Evolutionary conservation across 2,113 vertebrate genomes (phyloP).

Genomic region (Chaenocephalus aceratus): DNA sequence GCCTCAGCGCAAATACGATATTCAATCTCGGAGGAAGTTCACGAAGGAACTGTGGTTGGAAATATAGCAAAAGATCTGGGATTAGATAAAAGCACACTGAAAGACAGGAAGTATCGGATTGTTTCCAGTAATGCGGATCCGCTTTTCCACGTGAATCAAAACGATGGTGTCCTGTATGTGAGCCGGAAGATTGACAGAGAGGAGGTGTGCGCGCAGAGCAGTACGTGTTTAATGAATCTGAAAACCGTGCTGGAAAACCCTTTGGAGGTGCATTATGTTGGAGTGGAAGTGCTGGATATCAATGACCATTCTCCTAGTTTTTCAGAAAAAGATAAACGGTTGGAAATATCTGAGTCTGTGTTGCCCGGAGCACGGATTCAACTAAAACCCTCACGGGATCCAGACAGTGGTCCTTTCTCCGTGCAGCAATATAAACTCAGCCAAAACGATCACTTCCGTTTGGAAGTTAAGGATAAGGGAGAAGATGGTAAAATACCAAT

Average conservation of each 20-base stretch:
- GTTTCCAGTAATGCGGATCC: slow-evolving; percentile 51
- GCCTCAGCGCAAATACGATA: slow-evolving; percentile 71
- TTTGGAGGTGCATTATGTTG: slow-evolving; percentile 86
- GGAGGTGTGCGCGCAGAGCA: slow-evolving; percentile 64
- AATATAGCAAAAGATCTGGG: slow-evolving; percentile 81
- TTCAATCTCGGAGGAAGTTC: slow-evolving; percentile 74
- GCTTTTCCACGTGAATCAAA: slow-evolving; percentile 69
- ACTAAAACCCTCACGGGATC: slow-evolving; percentile 78
- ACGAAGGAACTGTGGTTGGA: slow-evolving; percentile 70
- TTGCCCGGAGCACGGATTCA: slow-evolving; percentile 78
- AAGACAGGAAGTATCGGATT: slow-evolving; percentile 70
- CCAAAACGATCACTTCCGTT: slow-evolving; percentile 71
- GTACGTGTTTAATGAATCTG: slow-evolving; percentile 54
- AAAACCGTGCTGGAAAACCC: slow-evolving; percentile 82
- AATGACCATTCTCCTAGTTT: slow-evolving; percentile 86
- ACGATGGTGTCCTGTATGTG: slow-evolving; percentile 72
- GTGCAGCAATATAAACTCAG: slow-evolving; percentile 82
- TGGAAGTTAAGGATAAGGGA: slow-evolving; percentile 71
- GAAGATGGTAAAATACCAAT: slow-evolving; percentile 73
- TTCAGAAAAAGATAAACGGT: slow-evolving; percentile 45
- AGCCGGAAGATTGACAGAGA: slow-evolving; percentile 76
- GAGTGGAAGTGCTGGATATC: slow-evolving; percentile 84
- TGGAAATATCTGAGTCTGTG: slow-evolving; percentile 77
- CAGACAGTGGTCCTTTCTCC: slow-evolving; percentile 80
- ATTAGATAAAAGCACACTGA: slow-evolving; percentile 64